Evolutionary conservation across 2,797 vertebrate genomes (phyloP), one percentile per base, ranked within the genome.

Genomic region (Leptoclinus maculatus): DNA sequence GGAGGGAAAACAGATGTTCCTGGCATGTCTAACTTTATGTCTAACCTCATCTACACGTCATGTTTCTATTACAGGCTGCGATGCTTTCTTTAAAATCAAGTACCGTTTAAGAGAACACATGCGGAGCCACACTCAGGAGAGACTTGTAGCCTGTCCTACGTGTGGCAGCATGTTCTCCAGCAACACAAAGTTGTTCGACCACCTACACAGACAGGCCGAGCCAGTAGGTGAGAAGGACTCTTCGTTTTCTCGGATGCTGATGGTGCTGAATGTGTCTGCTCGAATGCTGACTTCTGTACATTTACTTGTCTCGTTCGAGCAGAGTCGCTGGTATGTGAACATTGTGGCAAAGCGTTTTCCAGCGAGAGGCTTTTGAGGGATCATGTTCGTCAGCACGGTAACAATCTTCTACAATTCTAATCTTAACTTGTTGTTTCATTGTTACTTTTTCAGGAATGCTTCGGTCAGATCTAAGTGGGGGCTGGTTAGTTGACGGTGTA

Each of bases 111-210:
- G 93, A 9, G 94, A 95, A 56, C 94, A 95, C 88, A 91, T 94
- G 90, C 91, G 95, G 75, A 94, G 91, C 41, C 91, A 89, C 91
- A 95, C 90, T 0, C 88, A 94, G 86, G 93, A 96, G 88, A 90
- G 92, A 7, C 85, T 95, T 7, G 93, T 94, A 8, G 94, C 95
- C 23, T 95, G 93, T 82, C 95, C 95, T 8, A 84, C 94, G 7
- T 94, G 93, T n/a, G 92, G 95, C 80, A 93, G 92, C 90, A 95
- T 95, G 93, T 95, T 95, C 88, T 95, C 94, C 86, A 95, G 89
- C 90, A 96, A 91, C 88, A 96, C 94, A 0, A 93, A 95, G 82
- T 67, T 94, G 86, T 96, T 96, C 21, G 92, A 95, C 85, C 95
- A 95, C 75, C 90, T 94, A 67, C 94, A 95, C 80, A 91, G 93